A percentile compares a stretch with the other conserved stretches of the same genome.
These are phyloP conservation scores for Syrista parreyssii DNA, from an alignment of 2,888 invertebrate genomes.

Conservation along the genomic window DNA sequence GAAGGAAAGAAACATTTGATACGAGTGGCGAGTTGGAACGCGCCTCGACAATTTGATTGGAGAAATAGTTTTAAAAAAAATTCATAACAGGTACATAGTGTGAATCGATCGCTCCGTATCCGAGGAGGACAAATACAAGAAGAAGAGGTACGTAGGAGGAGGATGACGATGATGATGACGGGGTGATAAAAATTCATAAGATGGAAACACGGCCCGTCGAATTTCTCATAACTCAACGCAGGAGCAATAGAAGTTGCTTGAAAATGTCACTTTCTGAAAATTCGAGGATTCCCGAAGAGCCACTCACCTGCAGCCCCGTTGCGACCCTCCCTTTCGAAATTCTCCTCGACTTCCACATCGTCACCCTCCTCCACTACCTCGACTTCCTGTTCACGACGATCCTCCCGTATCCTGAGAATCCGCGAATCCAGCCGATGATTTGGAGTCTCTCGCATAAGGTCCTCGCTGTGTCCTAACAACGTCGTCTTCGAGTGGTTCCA, in stretches of 20 bases:
- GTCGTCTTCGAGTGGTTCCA: neutral
- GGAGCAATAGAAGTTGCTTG: neutral
- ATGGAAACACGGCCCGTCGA: neutral
- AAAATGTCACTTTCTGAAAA: conserved; percentile 49
- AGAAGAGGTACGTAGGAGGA: conserved; percentile 20
- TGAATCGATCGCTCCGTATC: neutral
- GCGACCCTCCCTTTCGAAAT: conserved; percentile 38
- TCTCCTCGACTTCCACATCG: conserved; percentile 32
- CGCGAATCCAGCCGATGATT: neutral
- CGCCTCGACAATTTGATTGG: conserved; percentile 19
- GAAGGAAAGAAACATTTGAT: conserved; percentile 6
- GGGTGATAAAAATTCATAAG: neutral
- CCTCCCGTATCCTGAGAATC: neutral
- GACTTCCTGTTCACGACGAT: conserved; percentile 9
- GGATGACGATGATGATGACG: conserved; percentile 25
- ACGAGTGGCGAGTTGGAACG: conserved; percentile 43
- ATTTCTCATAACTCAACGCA: neutral
- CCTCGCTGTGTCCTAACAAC: neutral
- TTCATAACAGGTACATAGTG: neutral
- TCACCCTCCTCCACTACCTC: conserved; percentile 25
- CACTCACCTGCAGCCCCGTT: conserved; percentile 59
- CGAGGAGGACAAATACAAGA: neutral
- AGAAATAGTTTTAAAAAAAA: neutral
- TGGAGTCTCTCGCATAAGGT: neutral
- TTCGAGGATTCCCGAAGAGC: conserved; percentile 57